Evolutionary conservation across 2,113 vertebrate genomes (phyloP).

Genomic region (Arenaria interpres): DNA sequence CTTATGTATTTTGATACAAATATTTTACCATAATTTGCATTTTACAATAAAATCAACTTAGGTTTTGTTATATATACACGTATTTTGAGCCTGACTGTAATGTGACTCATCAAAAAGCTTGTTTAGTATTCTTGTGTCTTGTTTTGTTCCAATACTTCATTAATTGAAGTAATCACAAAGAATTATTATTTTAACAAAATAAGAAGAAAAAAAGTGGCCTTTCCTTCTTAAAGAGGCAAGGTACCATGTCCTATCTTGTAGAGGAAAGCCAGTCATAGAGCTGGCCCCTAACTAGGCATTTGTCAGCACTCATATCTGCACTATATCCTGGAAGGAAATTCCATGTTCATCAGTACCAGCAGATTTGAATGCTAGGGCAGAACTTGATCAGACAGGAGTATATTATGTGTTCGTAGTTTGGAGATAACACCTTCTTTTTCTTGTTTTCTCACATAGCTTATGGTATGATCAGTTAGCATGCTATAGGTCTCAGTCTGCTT

Average conservation of each 20-base stretch:
- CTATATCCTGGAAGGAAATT: neutral
- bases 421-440: neutral
- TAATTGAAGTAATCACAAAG: neutral
- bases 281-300: neutral
- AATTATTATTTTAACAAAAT: neutral
- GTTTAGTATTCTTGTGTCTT: neutral
- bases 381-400: neutral
- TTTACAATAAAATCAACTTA: neutral
- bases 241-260: neutral
- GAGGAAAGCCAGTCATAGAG: neutral
- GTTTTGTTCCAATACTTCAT: neutral
- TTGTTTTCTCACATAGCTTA: neutral
- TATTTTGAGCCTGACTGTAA: neutral
- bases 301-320: neutral
- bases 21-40: neutral
- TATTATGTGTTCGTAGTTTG: neutral
- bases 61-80: neutral
- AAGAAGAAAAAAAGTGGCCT: neutral
- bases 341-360: neutral
- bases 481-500: neutral
- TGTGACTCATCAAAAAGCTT: neutral
- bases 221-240: neutral
- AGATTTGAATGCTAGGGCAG: neutral
- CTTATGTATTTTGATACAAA: neutral
- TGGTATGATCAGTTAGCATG: neutral